Base-by-base conservation (phyloP, 2,797 vertebrate genomes). In the Mallotus villosus region DNA sequence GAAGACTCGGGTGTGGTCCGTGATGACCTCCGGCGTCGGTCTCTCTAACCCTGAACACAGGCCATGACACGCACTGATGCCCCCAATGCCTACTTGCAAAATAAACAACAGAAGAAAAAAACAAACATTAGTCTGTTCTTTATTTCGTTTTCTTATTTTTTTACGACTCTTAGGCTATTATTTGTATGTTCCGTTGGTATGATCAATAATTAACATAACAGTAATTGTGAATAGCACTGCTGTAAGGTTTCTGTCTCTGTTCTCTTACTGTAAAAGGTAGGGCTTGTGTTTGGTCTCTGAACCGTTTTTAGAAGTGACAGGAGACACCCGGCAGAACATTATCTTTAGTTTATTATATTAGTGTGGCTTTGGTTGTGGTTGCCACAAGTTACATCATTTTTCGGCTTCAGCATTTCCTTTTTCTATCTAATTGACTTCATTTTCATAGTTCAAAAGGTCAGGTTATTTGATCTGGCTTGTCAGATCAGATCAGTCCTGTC, bases 1-100 rank as follows among this genome's bases (percentile, higher is more conserved):
- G 79, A 89, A 91, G 90, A 90, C 87, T 89, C 88, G 88, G 92
- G 90, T 88, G 89, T 84, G 82, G 87, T 88, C 83, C 81, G 65
- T 53, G 79, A 66, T 34, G 32, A 34, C 32, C 76, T 83, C 85
- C 83, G 88, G 83, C 75, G 81, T 83, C 88, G 89, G 89, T 3
- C 88, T 90, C 86, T 85, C 77, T 86, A 90, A 83, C 73, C 87
- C 83, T 91, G 85, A 88, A 86, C 84, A 83, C 88, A 86, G 88
- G 87, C 85, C 88, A 85, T 87, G 78, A 86, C 86, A 90, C 83
- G 81, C 86, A 85, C 86, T 84, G 90, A 90, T 85, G 80, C 88
- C 88, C 89, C 83, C 76, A 72, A 87, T 90, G 90, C 85, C 88
- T 90, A 88, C 85, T 91, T 91, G 85, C 89, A 87, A 86, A 87